Evolutionary conservation across 2,888 invertebrate species (phyloP), one percentile per base, ranked within the genome.

Genomic region (Luperina nickerlii): DNA sequence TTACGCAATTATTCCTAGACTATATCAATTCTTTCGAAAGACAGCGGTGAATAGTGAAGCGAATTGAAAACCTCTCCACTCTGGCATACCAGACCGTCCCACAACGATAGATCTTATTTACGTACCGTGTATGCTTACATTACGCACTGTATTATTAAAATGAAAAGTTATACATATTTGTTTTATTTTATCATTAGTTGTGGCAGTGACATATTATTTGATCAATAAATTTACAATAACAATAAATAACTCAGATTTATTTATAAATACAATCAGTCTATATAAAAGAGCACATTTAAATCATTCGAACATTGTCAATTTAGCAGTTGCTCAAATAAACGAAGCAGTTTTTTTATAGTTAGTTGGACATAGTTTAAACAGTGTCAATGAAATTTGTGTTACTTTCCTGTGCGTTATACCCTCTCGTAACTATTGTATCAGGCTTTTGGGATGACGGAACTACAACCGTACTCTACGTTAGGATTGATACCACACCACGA

Each of bases 371-470:
- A 20, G 20, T 2, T 57, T 38, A 15, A 32, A 42, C 18, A n/a
- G 2, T 5, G 15, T 13, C 62, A 63, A 85, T 84, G 85, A 85
- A 82, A 32, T 18, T 48, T 13, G 24, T 81, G 51, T 20, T 74
- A 1, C 1, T 67, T 60, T 69, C 7, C 13, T 68, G 15, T 54
- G 51, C 11, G 2, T 73, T 74, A 24, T 24, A 45, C 9, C 42
- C 1, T 24, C 8, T 67, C 0, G 18, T 78, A 5, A 18, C 32
- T 51, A 1, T 24, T 9, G 85, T 78, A 24, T 78, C 72, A 20
- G 62, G 82, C 0, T 84, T 73, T 63, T 85, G 84, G 84, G 84
- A 85, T 68, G 11, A 13, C 0, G 84, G 27, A 20, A 82, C 85
- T 0, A 74, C 84, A 11, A 85, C 84, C 0, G 0, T 0, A 0